Base-by-base conservation (phyloP, 2,113 vertebrate genomes). In the Tetraodon nigroviridis region DNA sequence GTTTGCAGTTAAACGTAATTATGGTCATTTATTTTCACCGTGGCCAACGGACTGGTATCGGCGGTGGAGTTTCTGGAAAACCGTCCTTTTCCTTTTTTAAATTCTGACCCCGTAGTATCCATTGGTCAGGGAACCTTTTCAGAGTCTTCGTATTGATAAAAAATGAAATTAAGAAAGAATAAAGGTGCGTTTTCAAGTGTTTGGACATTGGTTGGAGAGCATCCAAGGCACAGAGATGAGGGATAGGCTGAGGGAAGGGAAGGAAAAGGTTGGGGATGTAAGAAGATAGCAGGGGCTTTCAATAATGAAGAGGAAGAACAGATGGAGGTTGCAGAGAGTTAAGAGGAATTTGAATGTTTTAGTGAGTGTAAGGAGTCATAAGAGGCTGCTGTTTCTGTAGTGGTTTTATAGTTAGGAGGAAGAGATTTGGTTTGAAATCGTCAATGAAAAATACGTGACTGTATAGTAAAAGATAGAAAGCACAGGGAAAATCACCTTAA, bases 1-100 rank as follows among this genome's bases (percentile, higher is more conserved):
- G 89, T 88, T 87, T 87, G 81, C 74, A 74, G 87, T 84, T 84
- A 64, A 76, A 82, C 56, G 72, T 89, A 90, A 91, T 90, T 89
- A 89, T 73, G 75, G 82, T 85, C 85, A 86, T 90, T 90, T 89
- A 83, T 87, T 89, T 89, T 64, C 78, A 82, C 65, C 61, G 67
- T 66, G 71, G 76, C 80, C 75, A 73, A 82, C 66, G 56, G 81
- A 76, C 79, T 71, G 24, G 69, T 68, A 27, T 67, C 15, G 63
- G 78, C 42, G 64, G 59, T 65, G 65, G 60, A 50, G 75, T 75
- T 80, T 71, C 32, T 37, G 8, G 7, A 37, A 37, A 84, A 77
- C 78, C 57, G 15, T 57, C 61, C 37, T 45, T 61, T 51, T 56
- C 16, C n/a, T n/a, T 51, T 61, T 21, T 60, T 21, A 18, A 21